Evolutionary conservation across 2,888 invertebrate genomes (phyloP), one percentile per base, ranked within the genome.

Genomic region (Drosophila meridionalis): DNA sequence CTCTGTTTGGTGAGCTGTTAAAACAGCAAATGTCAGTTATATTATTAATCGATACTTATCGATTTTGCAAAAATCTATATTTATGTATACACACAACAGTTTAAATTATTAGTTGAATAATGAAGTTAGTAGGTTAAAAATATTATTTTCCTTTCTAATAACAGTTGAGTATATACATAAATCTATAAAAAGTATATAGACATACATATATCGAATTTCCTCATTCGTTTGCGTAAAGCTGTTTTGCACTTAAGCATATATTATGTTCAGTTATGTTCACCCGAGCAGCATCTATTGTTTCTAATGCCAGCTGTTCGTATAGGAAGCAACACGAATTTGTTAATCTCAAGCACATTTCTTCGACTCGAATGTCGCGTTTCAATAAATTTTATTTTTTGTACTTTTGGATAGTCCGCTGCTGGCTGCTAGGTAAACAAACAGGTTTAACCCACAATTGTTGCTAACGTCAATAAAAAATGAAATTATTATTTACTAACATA

Each of bases 381-480:
- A 77, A 55, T 47, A 64, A 59, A 71, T 45, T 65, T 36, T 62
- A 65, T 26, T 59, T 55, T 56, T 59, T 59, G 52, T 59, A 50
- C 47, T 40, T 59, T 50, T 50, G 48, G 58, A 61, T 48, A 43
- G 38, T 26, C 30, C 28, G 48, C 38, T 43, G 48, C 43, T 50
- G 28, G 30, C 52, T 43, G 60, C 9, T 53, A 64, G 73, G 65
- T 75, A 67, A 67, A 73, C 61, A 73, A 80, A 80, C 80, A 42
- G 73, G 80, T 80, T 80, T 71, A 76, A 68, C 70, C 77, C 71
- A 71, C 72, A 69, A 48, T 65, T 76, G 72, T 72, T 72, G 69
- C 69, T 63, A 70, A 47, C 53, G 80, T 70, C 65, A 69, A 63
- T 73, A 65, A 66, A 70, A 64, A 69, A 73, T 71, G 59, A 48